These are phyloP conservation scores for Nomada flava DNA, from an alignment of 2,888 invertebrate species.

Conservation along the genomic window DNA sequence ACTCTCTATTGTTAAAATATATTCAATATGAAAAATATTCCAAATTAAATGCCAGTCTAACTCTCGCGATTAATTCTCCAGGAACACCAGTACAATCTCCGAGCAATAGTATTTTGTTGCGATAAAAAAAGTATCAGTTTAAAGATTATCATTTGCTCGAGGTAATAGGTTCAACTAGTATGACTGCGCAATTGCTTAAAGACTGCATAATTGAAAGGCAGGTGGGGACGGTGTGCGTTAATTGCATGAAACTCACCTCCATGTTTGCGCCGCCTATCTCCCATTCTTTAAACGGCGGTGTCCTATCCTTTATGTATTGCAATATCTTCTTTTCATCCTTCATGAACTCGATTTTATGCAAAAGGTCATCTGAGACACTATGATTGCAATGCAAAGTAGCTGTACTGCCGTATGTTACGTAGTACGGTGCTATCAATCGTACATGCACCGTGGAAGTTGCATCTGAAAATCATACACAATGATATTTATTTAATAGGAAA, in stretches of 20 bases:
- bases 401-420: slow-evolving; percentile 90
- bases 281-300: slow-evolving; percentile 90
- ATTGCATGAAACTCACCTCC: slow-evolving; percentile 86
- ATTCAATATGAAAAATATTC: no score
- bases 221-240: slow-evolving; percentile 82
- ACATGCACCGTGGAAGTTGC: slow-evolving; percentile 85
- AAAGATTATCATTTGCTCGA: neutral
- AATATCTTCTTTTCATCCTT: slow-evolving; percentile 91
- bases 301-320: slow-evolving; percentile 91
- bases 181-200: slow-evolving; percentile 40
- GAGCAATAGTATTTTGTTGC: no score
- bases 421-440: slow-evolving; percentile 89
- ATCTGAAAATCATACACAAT: slow-evolving; percentile 58
- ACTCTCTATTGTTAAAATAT: no score
- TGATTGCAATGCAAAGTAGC: slow-evolving; percentile 91
- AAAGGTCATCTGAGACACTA: slow-evolving; percentile 89
- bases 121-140: no score
- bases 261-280: slow-evolving; percentile 89
- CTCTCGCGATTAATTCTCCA: no score
- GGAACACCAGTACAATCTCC: neutral
- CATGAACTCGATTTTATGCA: slow-evolving; percentile 92
- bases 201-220: slow-evolving; percentile 37
- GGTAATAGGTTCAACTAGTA: slow-evolving; percentile 2
- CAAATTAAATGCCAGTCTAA: no score
- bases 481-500: neutral